Evolutionary conservation across 2,113 vertebrate species (phyloP).

Genomic region (Centrocercus urophasianus): DNA sequence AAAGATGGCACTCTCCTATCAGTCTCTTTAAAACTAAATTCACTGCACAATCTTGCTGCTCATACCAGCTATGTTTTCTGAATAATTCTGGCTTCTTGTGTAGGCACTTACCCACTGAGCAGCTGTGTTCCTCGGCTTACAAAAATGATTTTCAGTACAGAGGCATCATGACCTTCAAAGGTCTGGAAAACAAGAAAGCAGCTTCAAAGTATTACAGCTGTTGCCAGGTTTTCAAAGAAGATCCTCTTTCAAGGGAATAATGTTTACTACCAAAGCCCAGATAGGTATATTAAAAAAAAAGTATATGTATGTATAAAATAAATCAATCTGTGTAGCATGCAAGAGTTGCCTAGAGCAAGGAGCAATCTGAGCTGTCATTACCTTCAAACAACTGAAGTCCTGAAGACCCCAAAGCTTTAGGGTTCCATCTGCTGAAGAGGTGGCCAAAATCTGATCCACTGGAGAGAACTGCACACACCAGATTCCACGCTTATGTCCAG

Average conservation of each 20-base stretch:
- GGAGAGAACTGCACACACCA: conserved; percentile 97
- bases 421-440: conserved; percentile 91
- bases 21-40: background rate
- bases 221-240: background rate
- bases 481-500: conserved; percentile 89
- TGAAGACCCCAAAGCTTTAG: conserved; percentile 92
- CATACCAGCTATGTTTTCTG: background rate
- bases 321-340: fast-evolving
- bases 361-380: background rate
- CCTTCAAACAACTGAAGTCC: conserved; percentile 96
- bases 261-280: background rate
- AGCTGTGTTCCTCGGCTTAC: conserved; percentile 92
- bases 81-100: background rate
- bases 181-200: conserved; percentile 78
- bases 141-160: conserved; percentile 93
- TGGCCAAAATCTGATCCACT: conserved; percentile 91
- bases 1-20: background rate
- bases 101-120: conserved; percentile 84
- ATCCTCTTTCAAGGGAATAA: background rate
- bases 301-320: too few relatives aligned
- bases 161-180: conserved; percentile 97
- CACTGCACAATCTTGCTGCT: background rate
- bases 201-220: fast-evolving
- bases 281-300: too few relatives aligned
- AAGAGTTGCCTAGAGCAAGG: background rate